These are phyloP conservation scores for Scaptomyza montana DNA, from an alignment of 1,140 invertebrate genomes.

Conservation along the genomic window DNA sequence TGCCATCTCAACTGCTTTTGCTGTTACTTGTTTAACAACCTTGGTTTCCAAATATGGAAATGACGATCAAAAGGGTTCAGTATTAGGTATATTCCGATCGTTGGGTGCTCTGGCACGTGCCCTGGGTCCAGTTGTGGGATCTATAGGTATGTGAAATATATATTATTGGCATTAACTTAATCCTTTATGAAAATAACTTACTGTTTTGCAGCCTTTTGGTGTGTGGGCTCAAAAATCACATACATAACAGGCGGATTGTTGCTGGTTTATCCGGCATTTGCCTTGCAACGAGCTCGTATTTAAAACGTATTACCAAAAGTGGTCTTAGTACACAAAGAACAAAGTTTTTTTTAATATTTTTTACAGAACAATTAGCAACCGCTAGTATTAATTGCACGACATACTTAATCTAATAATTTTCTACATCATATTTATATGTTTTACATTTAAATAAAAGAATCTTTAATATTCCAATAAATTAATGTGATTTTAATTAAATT, in stretches of 20 bases:
- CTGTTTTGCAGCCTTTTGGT: conserved; percentile 89
- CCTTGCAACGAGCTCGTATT: conserved; percentile 84
- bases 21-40: conserved; percentile 96
- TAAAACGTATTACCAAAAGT: conserved; percentile 35
- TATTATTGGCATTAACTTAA: background rate
- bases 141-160: conserved; percentile 86
- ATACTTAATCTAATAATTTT: conserved; percentile 61
- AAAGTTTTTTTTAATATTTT: conserved; percentile 38
- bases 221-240: conserved; percentile 89
- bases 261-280: conserved; percentile 88
- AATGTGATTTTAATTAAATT: background rate
- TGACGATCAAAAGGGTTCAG: conserved; percentile 94
- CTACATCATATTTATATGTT: conserved; percentile 40
- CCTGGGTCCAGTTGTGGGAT: conserved; percentile 95
- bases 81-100: conserved; percentile 96
- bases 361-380: conserved; percentile 31
- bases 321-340: conserved; percentile 37
- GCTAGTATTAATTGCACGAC: conserved; percentile 65
- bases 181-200: background rate
- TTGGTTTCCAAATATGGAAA: conserved; percentile 93
- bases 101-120: conserved; percentile 96
- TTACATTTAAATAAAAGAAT: conserved; percentile 38
- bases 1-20: conserved; percentile 95
- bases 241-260: conserved; percentile 89
- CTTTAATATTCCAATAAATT: background rate